Evolutionary conservation across 2,888 invertebrate genomes (phyloP).

Genomic region (Eudemis profundana): DNA sequence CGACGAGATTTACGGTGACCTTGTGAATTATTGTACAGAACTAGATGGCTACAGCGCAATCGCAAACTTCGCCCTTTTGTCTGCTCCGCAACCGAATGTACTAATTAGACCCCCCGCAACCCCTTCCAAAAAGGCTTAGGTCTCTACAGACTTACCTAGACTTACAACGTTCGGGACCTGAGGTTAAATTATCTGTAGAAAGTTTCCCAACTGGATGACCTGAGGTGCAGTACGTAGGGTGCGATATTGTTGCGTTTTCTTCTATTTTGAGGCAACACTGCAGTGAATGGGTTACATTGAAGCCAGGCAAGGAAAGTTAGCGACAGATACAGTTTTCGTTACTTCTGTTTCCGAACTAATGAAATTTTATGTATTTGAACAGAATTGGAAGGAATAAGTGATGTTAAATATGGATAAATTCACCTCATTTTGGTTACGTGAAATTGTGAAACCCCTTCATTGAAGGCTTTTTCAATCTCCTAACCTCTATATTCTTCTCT

Average conservation of each 20-base stretch:
- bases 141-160: not conserved
- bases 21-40: too few species aligned
- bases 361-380: too few species aligned
- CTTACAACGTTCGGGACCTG: conserved; percentile 7
- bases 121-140: not conserved
- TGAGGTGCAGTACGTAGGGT: conserved; percentile 50
- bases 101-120: conserved; percentile 70
- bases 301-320: not conserved
- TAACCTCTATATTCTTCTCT: too few species aligned
- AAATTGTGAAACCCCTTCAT: too few species aligned
- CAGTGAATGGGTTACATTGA: conserved; percentile 24
- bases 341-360: not conserved
- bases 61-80: conserved; percentile 73
- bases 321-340: not conserved
- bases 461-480: too few species aligned
- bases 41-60: conserved; percentile 53
- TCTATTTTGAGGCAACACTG: conserved; percentile 11
- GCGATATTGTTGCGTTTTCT: conserved; percentile 23
- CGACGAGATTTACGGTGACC: too few species aligned
- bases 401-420: too few species aligned
- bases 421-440: too few species aligned
- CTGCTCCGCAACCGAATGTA: conserved; percentile 67
- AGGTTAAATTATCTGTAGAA: conserved; percentile 51
- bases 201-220: conserved; percentile 66
- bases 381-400: too few species aligned